Base-by-base conservation (phyloP, 2,888 invertebrate species). In the Anthophora plumipes region DNA sequence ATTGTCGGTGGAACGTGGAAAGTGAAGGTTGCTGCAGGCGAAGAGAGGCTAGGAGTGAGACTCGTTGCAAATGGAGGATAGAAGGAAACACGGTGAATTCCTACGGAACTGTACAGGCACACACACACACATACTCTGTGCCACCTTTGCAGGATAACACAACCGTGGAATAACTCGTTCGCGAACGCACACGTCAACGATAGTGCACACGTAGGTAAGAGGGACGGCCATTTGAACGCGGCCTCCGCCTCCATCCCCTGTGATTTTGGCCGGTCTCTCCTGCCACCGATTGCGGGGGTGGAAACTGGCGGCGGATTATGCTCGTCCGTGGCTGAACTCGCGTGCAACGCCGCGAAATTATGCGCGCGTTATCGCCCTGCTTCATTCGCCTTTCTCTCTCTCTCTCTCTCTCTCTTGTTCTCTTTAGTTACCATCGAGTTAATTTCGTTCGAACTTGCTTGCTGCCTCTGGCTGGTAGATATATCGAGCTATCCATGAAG, bases 1-100 rank as follows among this genome's bases (percentile, higher is more conserved):
- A 93, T 92, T 90, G 91, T 91, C 87, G 89, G 85, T 77, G 86
- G 82, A 88, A 82, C 85, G 85, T 83, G 84, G 85, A 86, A 85
- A 85, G 82, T 84, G 85, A 87, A 88, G 84, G 84, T 78, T 71
- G 68, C 59, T 59, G 73, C 66, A 71, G 70, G 57, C 52, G 54
- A 70, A 75, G 77, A 54, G 64, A 31, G 31, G 61, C 20, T 17
- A 5, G 25, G 61, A 17, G 20, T 20, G 59, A 41, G 67, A 20
- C 60, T 63, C 61, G 55, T 17, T 54, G 74, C 46, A 25, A 54
- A 46, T 43, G 39, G 67, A 52, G 50, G 55, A 59, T 63, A 41
- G 66, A 71, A 20, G 22, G 52, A 39, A 77, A 39, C 41, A 17
- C 46, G 37, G 61, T 20, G 69, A 64, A 57, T 50, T 20, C 43